Conservation (phyloP, 2,888 invertebrate genomes). For the Syrista parreyssii region DNA sequence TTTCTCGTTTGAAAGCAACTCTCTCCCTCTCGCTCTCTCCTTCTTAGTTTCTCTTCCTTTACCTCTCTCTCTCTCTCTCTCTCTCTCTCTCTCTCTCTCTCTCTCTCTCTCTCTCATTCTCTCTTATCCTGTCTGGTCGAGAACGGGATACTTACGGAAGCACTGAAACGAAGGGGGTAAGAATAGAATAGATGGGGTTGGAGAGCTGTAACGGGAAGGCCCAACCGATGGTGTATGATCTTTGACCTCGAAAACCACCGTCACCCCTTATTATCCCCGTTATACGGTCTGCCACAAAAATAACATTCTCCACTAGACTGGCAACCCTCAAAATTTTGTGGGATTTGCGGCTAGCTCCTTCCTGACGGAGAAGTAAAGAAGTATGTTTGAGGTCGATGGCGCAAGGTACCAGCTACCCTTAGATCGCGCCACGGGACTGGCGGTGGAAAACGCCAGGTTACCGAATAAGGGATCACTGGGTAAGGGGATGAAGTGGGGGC, state of each 20-base stretch:
- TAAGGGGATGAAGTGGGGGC: not conserved
- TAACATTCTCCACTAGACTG: not conserved
- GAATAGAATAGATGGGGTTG: not conserved
- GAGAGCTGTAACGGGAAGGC: not conserved
- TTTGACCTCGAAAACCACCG: not conserved
- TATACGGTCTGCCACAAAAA: not conserved
- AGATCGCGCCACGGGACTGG: not conserved
- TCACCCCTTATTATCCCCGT: not conserved
- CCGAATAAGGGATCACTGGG: not conserved
- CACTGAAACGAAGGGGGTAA: not conserved
- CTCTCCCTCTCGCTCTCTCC: too few species aligned
- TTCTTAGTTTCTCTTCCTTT: too few species aligned
- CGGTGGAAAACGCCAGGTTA: not conserved
- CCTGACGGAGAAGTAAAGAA: not conserved
- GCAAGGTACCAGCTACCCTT: not conserved
- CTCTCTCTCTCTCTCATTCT: not conserved
- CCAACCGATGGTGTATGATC: not conserved
- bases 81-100: too few species aligned
- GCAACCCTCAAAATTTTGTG: not conserved
- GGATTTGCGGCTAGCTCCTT: not conserved
- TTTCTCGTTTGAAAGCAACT: too few species aligned
- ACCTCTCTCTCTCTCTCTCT: too few species aligned
- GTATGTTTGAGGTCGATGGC: not conserved
- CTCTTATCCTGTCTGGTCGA: not conserved
- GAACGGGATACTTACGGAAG: not conserved